Base-by-base conservation (phyloP, 2,888 invertebrate genomes). In the Eudasyphora cyanicolor region DNA sequence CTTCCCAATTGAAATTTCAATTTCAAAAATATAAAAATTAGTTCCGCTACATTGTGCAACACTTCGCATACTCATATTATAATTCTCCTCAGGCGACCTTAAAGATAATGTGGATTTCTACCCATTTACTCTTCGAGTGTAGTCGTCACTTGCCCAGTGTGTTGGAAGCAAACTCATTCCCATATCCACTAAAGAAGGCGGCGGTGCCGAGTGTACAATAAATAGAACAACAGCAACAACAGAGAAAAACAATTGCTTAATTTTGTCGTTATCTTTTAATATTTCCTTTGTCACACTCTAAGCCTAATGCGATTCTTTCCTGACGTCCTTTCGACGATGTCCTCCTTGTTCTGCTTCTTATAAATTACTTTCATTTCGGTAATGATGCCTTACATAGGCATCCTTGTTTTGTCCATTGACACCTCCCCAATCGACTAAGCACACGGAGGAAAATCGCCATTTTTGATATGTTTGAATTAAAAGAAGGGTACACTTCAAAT, bases 361-460 rank as follows among this genome's bases (percentile, higher is more conserved):
- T 76, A 76, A 76, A 76, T 76, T 76, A 67, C 54, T 6, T 67
- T 38, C 54, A 76, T 38, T 76, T 76, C 69, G 69, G 67, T 51
- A 51, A 76, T 49, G 76, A 27, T 69, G 51, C 42, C 42, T 45
- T 14, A 17, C n/a, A 10, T n/a, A 29, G 42, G 35, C 8, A 5
- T 19, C 10, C 29, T n/a, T 21, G 7, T 38, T 57, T 8, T 62
- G 14, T 42, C 42, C 14, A 32, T 60, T 70, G 17, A 5, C 62
- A 17, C 29, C 12, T 32, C n/a, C 14, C n/a, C 45, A 45, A n/a
- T 12, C 7, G 12, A n/a, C n/a, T n/a, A n/a, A n/a, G n/a, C n/a
- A n/a, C n/a, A n/a, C n/a, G n/a, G n/a, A n/a, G n/a, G n/a, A n/a
- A n/a, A n/a, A n/a, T n/a, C n/a, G n/a, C n/a, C n/a, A n/a, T n/a